These are phyloP conservation scores for Eupithecia abbreviata DNA, from an alignment of 2,888 invertebrate species.

Conservation along the genomic window DNA sequence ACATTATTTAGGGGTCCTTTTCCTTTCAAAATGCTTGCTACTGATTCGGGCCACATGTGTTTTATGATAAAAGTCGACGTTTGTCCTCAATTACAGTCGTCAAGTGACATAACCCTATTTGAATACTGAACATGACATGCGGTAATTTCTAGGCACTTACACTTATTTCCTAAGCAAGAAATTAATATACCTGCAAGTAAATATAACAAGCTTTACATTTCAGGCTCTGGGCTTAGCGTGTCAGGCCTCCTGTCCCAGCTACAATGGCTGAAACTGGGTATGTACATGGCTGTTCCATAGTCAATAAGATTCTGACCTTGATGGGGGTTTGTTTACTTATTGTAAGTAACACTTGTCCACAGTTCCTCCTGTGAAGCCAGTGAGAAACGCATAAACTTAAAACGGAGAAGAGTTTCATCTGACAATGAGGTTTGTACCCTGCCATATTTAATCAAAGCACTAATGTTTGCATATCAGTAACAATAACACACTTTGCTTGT, in stretches of 20 bases:
- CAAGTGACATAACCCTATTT: slow-evolving; percentile 84
- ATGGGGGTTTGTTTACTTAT: slow-evolving; percentile 67
- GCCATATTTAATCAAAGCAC: slow-evolving; percentile 30
- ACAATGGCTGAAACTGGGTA: slow-evolving; percentile 80
- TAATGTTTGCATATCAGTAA: slow-evolving; percentile 10
- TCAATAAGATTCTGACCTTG: slow-evolving; percentile 64
- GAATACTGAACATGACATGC: slow-evolving; percentile 80
- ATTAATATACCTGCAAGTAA: slow-evolving; percentile 44
- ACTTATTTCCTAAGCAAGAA: slow-evolving; percentile 54
- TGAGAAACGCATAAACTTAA: slow-evolving; percentile 70
- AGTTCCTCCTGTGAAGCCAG: slow-evolving; percentile 71
- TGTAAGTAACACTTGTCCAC: slow-evolving; percentile 55
- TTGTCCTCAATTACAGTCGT: slow-evolving; percentile 71
- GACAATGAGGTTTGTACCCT: slow-evolving; percentile 75
- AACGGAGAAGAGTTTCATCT: slow-evolving; percentile 75
- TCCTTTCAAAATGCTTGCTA: slow-evolving; percentile 47
- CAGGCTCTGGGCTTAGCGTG: slow-evolving; percentile 61
- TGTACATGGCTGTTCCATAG: slow-evolving; percentile 59
- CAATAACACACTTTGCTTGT: slow-evolving; percentile 50
- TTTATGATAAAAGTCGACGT: slow-evolving; percentile 59
- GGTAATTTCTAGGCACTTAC: slow-evolving; percentile 73
- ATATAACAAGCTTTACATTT: slow-evolving; percentile 59
- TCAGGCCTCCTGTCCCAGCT: slow-evolving; percentile 59
- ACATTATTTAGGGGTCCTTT: slow-evolving; percentile 43
- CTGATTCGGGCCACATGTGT: slow-evolving; percentile 49